Conservation (phyloP, 2,113 vertebrate species). For the Columbina picui region DNA sequence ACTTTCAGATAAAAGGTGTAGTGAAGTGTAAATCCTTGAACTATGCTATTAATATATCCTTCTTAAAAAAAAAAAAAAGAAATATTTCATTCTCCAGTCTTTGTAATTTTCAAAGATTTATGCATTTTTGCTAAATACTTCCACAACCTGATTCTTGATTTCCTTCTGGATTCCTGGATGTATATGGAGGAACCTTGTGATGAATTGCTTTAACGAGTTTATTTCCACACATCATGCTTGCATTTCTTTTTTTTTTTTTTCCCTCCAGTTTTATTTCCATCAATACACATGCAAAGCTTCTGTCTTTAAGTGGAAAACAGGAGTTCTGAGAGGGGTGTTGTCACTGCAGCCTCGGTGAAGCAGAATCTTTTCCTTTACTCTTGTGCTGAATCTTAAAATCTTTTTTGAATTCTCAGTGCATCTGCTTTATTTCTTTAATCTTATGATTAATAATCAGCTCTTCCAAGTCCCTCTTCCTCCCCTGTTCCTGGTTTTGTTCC, state of each 20-base stretch:
- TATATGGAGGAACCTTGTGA: not conserved
- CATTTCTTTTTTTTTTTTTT: not conserved
- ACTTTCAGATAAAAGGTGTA: not conserved
- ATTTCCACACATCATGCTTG: not conserved
- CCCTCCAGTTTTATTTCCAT: not conserved
- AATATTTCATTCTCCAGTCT: not conserved
- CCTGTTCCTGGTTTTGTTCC: not conserved
- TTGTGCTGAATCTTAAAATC: not conserved
- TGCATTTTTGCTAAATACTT: not conserved
- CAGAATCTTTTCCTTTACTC: not conserved
- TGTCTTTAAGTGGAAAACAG: not conserved
- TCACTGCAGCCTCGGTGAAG: not conserved
- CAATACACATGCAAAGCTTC: not conserved
- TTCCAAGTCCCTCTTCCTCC: not conserved
- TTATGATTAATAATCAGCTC: not conserved
- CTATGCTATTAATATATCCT: not conserved
- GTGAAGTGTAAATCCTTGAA: not conserved
- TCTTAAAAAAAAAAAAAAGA: not conserved
- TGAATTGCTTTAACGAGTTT: not conserved
- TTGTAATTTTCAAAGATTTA: not conserved
- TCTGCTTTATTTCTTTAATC: not conserved
- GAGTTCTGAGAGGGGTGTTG: not conserved
- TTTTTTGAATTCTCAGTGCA: not conserved
- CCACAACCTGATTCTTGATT: not conserved
- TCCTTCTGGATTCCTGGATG: not conserved